Evolutionary conservation across 2,888 invertebrate genomes (phyloP), one percentile per base, ranked within the genome.

Genomic region (Eilema sororculum): DNA sequence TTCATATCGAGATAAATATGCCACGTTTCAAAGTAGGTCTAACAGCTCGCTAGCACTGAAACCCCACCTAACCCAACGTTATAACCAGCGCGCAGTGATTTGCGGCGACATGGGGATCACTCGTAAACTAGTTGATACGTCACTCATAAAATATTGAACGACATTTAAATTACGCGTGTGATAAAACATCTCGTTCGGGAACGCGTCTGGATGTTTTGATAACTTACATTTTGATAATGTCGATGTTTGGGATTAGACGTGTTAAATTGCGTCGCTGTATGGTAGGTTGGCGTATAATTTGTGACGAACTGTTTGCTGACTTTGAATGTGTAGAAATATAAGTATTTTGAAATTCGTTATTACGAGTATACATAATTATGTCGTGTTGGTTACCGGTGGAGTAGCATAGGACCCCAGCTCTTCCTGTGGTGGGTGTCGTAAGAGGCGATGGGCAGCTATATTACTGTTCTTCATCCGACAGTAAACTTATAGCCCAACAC

Each of bases 121-220:
- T 83, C 84, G 83, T 83, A 85, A 85, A 87, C 86, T 86, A 86
- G 83, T 83, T 82, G 83, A 82, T 83, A 83, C 78, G 75, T 74
- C 74, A 71, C 77, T 82, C 80, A 80, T 82, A 79, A 84, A 83
- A 84, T 79, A 82, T 81, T 82, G 80, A 82, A 83, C 74, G 78
- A 77, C 72, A 75, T 79, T 79, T 74, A 82, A 82, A 81, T 79
- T 78, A 82, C 71, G 62, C 56, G 59, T 58, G 66, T 65, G 65
- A 81, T 81, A 75, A 77, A 72, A 75, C 74, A 78, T 81, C 72
- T 69, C 74, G 37, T 67, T 24, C 37, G 69, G 67, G 65, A 56
- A 75, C 73, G 68, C 65, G 68, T 60, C 22, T 67, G 61, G n/a
- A 41, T 71, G 52, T 66, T 72, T 67, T 63, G 59, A 58, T 76